These are phyloP conservation scores for Eumerus sabulonum DNA, from an alignment of 2,888 invertebrate genomes.

Conservation along the genomic window DNA sequence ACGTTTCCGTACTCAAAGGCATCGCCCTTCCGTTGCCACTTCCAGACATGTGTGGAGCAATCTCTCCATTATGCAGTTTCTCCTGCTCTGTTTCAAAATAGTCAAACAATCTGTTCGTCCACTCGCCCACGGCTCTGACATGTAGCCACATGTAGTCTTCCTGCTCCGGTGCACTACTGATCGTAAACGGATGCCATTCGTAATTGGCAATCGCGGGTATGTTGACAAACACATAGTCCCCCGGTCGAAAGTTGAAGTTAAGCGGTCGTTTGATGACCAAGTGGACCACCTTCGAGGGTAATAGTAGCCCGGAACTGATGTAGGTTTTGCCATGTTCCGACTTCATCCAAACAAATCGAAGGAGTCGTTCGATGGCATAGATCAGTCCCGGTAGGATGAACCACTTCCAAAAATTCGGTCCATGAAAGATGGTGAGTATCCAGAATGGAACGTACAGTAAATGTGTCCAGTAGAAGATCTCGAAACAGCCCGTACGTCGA, in stretches of 20 bases:
- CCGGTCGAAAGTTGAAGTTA: conserved; percentile 93
- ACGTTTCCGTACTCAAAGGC: conserved; percentile 49
- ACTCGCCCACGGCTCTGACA: conserved; percentile 94
- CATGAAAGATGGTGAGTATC: conserved; percentile 90
- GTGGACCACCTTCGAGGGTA: conserved; percentile 95
- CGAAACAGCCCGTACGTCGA: conserved; percentile 91
- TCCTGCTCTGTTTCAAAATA: conserved; percentile 92
- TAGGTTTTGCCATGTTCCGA: conserved; percentile 91
- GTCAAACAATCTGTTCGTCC: conserved; percentile 92
- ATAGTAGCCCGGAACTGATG: conserved; percentile 90
- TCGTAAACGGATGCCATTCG: conserved; percentile 98
- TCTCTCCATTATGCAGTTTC: conserved; percentile 84
- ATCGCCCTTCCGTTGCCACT: conserved; percentile 67
- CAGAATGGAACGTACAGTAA: conserved; percentile 93
- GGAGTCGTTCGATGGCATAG: conserved; percentile 87
- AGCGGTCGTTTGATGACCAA: conserved; percentile 92
- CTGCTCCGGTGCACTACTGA: conserved; percentile 96
- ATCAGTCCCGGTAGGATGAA: conserved; percentile 90
- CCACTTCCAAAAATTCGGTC: conserved; percentile 97
- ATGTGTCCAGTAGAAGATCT: conserved; percentile 98
- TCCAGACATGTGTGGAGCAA: conserved; percentile 78
- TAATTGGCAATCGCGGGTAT: conserved; percentile 94
- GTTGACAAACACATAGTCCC: conserved; percentile 96
- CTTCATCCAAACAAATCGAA: conserved; percentile 82
- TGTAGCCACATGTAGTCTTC: conserved; percentile 96